phyloP scores from a whole-genome alignment of 2,797 vertebrate genomes.

The Toxotes lorentzi region DNA sequence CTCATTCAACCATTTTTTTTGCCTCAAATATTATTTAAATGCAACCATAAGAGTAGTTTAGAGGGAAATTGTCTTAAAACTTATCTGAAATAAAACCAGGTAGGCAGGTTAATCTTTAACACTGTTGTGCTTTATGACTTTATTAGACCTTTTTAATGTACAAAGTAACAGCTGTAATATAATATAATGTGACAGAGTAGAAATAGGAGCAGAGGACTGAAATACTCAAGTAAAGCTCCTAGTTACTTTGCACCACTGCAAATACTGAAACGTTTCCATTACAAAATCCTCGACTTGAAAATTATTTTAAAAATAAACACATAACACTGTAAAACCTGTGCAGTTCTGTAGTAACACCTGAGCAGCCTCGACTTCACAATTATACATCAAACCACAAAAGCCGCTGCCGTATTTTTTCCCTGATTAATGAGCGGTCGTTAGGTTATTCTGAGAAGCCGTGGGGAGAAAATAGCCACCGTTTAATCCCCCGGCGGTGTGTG shows the following conservation, averaged over 20 bases:
- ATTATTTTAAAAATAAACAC: too few species aligned
- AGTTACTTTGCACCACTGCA: background rate
- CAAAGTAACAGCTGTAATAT: background rate
- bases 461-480: constrained; percentile 24
- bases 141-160: background rate
- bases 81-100: too few species aligned
- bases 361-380: background rate
- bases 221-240: background rate
- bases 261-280: background rate
- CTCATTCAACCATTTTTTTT: too few species aligned
- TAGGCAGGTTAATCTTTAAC: background rate
- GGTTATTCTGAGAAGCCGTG: constrained; percentile 35
- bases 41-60: too few species aligned
- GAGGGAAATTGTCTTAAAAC: background rate
- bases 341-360: too few species aligned
- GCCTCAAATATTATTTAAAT: too few species aligned
- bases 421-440: background rate
- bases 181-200: background rate
- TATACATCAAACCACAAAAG: background rate
- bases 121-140: background rate
- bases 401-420: background rate
- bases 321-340: too few species aligned
- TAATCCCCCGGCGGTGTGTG: constrained; percentile 58
- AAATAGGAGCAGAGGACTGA: background rate
- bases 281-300: background rate